These are phyloP conservation scores for Mirza zaza DNA, from an alignment of 2,113 vertebrate genomes.

Conservation along the genomic window DNA sequence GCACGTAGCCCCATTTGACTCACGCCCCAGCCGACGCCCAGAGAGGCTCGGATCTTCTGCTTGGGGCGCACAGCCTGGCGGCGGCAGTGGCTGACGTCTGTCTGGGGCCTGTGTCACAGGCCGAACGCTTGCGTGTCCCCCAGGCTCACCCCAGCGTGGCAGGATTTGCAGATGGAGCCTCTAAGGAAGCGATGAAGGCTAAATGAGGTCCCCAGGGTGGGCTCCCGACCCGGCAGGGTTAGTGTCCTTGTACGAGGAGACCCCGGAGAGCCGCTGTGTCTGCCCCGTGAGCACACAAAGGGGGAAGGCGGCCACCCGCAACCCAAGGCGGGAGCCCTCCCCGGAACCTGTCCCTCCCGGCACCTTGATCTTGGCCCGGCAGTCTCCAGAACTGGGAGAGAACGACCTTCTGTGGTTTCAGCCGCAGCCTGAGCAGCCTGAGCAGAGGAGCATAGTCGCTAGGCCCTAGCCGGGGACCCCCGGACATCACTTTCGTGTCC, in stretches of 20 bases:
- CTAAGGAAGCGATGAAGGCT: not conserved
- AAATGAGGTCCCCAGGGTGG: not conserved
- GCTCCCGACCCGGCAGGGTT: not conserved
- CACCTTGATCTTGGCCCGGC: not conserved
- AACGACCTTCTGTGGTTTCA: not conserved
- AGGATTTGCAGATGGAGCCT: not conserved
- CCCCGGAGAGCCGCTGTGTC: not conserved
- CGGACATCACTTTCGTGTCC: not conserved
- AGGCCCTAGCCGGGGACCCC: not conserved
- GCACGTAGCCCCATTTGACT: not conserved
- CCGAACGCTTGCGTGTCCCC: not conserved
- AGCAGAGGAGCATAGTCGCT: rapidly evolving
- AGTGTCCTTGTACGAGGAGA: not conserved
- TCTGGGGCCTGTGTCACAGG: no score
- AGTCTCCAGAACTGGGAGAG: not conserved
- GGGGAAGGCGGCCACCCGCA: not conserved
- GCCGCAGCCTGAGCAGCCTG: no score
- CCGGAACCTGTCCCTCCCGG: rapidly evolving
- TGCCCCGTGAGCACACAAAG: rapidly evolving
- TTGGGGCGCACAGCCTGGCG: not conserved
- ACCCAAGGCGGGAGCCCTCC: not conserved
- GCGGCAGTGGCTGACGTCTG: not conserved
- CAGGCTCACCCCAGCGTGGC: not conserved
- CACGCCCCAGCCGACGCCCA: rapidly evolving
- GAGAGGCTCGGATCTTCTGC: not conserved